Evolutionary conservation across 1,140 invertebrate genomes (phyloP), one percentile per base, ranked within the genome.

Genomic region (Bombus cullumanus): DNA sequence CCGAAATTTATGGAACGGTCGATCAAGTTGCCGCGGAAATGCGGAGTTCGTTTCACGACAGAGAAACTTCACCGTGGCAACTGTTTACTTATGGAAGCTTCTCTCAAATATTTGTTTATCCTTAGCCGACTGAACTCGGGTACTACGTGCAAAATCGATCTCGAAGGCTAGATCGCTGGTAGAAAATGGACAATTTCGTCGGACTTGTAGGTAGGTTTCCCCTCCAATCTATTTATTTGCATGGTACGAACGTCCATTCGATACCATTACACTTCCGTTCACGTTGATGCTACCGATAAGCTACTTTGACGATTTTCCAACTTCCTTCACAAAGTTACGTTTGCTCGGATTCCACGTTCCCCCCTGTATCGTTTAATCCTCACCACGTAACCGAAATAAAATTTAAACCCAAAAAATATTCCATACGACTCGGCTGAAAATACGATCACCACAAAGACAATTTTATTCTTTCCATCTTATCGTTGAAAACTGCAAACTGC

Each of bases 71-170:
- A 6, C 39, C 53, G 22, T 28, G 39, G 39, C 9, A 53, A 10
- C 71, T 18, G 84, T 86, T 86, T 86, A 86, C 80, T 75, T 75
- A 59, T 68, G 43, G 28, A 80, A 66, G 68, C 76, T 64, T 39
- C 81, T 25, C 57, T 80, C 76, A 85, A 80, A 79, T 72, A 85
- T 85, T 85, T 80, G 83, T 80, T 85, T 85, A 79, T 69, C 77
- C 76, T 72, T 80, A 78, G 34, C 76, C 31, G 77, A 28, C 10
- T 64, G 43, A 75, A 82, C 72, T 74, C 69, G 62, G 66, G 1
- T 25, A 12, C 18, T 9, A 43, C 37, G 68, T 12, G 68, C 28
- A 59, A 41, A 15, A 73, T 85, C 76, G 71, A 75, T 86, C 72
- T 13, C 37, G 31, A 73, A 43, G 74, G 73, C 37, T 34, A 22